A percentile compares a stretch with the other conserved stretches of the same genome.
Conservation (phyloP, 2,797 vertebrate genomes). For the Hypotaenidia okinawae region DNA sequence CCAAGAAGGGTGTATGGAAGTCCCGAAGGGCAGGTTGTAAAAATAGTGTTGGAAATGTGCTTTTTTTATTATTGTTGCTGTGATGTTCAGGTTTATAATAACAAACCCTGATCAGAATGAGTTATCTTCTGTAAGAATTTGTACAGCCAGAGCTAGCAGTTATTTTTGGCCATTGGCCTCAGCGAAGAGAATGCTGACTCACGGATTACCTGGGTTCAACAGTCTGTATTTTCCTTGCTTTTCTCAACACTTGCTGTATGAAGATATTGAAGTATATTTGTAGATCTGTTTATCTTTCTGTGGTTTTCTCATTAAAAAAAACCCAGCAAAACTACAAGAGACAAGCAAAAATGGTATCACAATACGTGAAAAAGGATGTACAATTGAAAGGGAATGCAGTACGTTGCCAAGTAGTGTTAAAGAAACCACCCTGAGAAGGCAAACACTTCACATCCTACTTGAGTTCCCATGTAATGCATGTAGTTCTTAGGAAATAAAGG, state of each 20-base stretch:
- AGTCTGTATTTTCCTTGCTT: neutral
- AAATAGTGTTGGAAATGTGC: neutral
- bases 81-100: neutral
- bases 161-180: neutral
- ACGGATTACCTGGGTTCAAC: neutral
- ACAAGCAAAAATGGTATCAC: neutral
- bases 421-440: neutral
- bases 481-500: neutral
- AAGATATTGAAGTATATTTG: neutral
- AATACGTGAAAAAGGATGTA: neutral
- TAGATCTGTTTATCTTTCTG: neutral
- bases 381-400: neutral
- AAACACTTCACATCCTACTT: neutral
- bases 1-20: neutral
- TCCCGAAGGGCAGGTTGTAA: neutral
- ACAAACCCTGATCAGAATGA: neutral
- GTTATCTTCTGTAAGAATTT: neutral
- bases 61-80: neutral
- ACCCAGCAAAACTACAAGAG: neutral
- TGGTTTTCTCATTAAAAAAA: neutral
- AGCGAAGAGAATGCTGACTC: neutral
- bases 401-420: neutral
- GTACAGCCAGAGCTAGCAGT: neutral
- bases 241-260: neutral
- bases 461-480: neutral